These are phyloP conservation scores for Mixornis gularis DNA, from an alignment of 2,113 vertebrate genomes.

Conservation along the genomic window DNA sequence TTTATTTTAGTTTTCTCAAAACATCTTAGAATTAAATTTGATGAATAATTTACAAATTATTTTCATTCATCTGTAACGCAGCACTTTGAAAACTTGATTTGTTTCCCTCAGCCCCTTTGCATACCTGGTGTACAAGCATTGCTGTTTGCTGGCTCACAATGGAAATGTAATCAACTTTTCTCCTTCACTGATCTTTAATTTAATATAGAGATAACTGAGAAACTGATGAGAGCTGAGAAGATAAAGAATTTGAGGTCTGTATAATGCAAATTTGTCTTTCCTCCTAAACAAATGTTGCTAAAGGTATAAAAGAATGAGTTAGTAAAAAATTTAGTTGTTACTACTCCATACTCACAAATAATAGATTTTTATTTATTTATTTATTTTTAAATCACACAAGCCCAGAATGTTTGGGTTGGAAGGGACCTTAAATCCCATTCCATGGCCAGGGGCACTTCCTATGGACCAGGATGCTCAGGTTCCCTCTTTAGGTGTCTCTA, in stretches of 20 bases:
- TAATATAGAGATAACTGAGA: not conserved
- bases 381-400: not conserved
- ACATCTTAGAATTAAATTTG: not conserved
- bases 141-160: slow-evolving; percentile 4
- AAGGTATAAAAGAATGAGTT: not conserved
- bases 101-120: not conserved
- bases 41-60: not conserved
- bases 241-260: not conserved
- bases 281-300: not conserved
- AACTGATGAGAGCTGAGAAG: not conserved
- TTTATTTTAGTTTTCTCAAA: not conserved
- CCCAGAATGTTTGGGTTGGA: not conserved
- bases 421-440: not conserved
- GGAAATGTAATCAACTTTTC: slow-evolving; percentile 30
- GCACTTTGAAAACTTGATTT: not conserved
- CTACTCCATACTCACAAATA: not conserved
- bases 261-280: not conserved
- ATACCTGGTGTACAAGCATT: not conserved
- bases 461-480: not conserved
- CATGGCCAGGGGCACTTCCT: not conserved
- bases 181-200: slow-evolving; percentile 29
- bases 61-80: not conserved
- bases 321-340: not conserved
- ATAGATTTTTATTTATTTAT: not conserved
- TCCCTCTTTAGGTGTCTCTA: not conserved